Base-by-base conservation (phyloP, 2,113 vertebrate genomes). In the Aldabrachelys gigantea region DNA sequence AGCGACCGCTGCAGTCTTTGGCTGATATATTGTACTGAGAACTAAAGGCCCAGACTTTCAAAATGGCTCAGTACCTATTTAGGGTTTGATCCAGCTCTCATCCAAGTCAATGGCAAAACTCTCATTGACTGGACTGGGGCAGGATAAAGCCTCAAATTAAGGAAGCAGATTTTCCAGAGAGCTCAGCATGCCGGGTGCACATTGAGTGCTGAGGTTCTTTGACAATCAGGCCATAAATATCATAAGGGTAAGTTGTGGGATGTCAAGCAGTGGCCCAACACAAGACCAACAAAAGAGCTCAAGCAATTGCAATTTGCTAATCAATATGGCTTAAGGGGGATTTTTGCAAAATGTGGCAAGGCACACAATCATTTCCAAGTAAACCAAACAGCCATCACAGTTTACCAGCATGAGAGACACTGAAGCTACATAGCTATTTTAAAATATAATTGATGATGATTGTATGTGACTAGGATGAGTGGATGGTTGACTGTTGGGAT, bases 231-330 rank as follows among this genome's bases (percentile, higher is more conserved):
- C 38, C 35, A 75, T 22, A 75, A 75, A 75, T 41, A 22, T 41
- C 21, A 41, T 9, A 21, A 75, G 8, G 38, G 22, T 59, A 19
- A 75, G 65, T 1, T 9, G 3, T 80, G 72, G 56, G 49, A 53
- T 22, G 5, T 80, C 53, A 27, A 72, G 35, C 10, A 31, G 21
- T 88, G 27, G 78, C 8, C 0, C 0, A 25, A 29, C 79, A 49
- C 31, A 82, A 95, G 89, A 22, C 10, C 59, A 78, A 81, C 24
- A 78, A 81, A 93, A 7, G 57, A 88, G 31, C 62, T 65, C 14
- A 65, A 57, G 3, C 38, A 41, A 27, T 31, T 84, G 50, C 65
- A 93, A n/a, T 84, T 78, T 94, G 17, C 11, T 95, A 50, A 27
- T 83, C 38, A 91, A 1, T 50, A 87, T 1, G 5, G 8, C 69